Evolutionary conservation across 2,888 invertebrate species (phyloP).

Genomic region (Isoperla grammatica): DNA sequence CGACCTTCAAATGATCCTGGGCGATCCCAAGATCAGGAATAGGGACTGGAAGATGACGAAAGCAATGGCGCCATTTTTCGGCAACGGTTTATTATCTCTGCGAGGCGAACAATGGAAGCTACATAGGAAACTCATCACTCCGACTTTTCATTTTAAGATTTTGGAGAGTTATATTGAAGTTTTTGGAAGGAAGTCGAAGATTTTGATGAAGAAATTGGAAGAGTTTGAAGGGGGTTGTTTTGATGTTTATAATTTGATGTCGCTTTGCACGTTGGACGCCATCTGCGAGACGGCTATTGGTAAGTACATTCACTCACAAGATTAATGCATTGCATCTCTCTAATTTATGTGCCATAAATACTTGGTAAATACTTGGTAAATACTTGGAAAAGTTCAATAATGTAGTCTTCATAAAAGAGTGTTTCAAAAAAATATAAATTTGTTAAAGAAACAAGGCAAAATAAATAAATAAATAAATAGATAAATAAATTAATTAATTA

Average conservation of each 20-base stretch:
- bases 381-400: neutral
- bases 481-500: too few relatives aligned
- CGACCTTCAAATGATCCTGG: neutral
- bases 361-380: neutral
- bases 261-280: conserved; percentile 1
- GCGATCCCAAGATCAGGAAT: neutral
- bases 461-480: too few relatives aligned
- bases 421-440: too few relatives aligned
- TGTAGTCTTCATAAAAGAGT: too few relatives aligned
- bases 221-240: neutral
- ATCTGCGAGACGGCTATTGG: conserved; percentile 13
- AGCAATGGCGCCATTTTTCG: conserved; percentile 9
- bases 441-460: too few relatives aligned
- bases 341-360: neutral
- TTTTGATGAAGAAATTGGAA: neutral
- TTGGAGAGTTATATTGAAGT: neutral
- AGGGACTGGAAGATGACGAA: neutral
- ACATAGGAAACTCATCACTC: conserved; percentile 13
- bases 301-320: neutral
- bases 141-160: conserved; percentile 7
- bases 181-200: neutral
- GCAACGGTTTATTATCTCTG: conserved; percentile 1
- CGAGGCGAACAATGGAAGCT: conserved; percentile 2
- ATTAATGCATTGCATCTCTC: neutral
- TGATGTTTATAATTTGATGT: neutral